Evolutionary conservation across 1,140 invertebrate genomes (phyloP).

Genomic region (Bicyclus anynana): DNA sequence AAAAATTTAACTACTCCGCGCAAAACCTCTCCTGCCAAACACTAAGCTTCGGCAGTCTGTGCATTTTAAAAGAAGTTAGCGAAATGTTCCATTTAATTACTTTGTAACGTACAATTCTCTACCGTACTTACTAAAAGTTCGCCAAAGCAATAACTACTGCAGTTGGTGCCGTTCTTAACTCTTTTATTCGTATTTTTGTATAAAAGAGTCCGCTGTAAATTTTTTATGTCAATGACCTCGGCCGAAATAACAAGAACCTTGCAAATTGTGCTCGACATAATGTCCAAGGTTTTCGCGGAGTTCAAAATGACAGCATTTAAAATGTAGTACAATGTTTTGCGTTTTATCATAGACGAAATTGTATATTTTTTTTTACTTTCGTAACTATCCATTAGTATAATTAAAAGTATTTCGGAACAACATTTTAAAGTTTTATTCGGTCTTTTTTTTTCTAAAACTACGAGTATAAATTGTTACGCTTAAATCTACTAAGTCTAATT

Average conservation of each 20-base stretch:
- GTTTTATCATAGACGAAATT: not conserved
- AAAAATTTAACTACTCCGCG: not conserved
- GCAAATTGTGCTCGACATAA: constrained; percentile 12
- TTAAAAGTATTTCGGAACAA: no score
- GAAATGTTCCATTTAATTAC: constrained; percentile 30
- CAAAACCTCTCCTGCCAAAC: constrained; percentile 2
- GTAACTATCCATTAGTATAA: no score
- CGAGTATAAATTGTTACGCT: no score
- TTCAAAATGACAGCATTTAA: not conserved
- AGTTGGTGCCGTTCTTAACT: constrained; percentile 14
- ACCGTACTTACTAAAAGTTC: constrained; percentile 8
- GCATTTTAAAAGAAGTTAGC: constrained; percentile 17
- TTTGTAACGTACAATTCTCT: constrained; percentile 23
- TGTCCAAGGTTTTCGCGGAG: constrained; percentile 13
- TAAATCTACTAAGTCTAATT: no score
- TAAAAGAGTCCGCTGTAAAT: constrained; percentile 19
- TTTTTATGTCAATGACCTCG: constrained; percentile 24
- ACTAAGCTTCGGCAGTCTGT: constrained; percentile 2
- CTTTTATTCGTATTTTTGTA: constrained; percentile 21
- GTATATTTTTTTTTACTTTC: not conserved
- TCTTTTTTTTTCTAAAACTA: no score
- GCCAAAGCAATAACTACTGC: constrained; percentile 22
- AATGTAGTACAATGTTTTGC: not conserved
- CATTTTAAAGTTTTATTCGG: no score
- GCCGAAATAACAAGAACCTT: constrained; percentile 18